Evolutionary conservation across 2,113 vertebrate species (phyloP).

Genomic region (Rhabdomys dilectus): DNA sequence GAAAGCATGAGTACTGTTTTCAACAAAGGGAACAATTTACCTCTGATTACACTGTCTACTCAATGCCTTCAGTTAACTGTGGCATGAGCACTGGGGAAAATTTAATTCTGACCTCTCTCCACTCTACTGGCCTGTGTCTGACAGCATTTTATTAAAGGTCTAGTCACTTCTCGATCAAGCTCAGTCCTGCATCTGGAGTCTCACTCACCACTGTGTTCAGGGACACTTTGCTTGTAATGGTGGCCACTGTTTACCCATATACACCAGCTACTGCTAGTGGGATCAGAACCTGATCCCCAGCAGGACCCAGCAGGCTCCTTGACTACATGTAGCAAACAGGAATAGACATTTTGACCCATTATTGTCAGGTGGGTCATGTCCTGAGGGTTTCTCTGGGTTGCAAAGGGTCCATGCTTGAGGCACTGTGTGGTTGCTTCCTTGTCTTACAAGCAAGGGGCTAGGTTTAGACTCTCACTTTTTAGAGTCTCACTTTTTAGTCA

Average conservation of each 20-base stretch:
- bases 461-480: not conserved
- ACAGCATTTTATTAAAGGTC: not conserved
- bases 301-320: not conserved
- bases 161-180: not conserved
- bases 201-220: not conserved
- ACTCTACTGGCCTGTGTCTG: not conserved
- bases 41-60: not conserved
- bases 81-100: not conserved
- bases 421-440: not conserved
- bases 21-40: not conserved
- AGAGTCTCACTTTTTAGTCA: not conserved
- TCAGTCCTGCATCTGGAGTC: not conserved
- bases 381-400: not conserved
- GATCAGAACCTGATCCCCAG: too few species aligned
- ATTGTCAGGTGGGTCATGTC: rapidly evolving
- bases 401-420: not conserved
- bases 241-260: not conserved
- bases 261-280: not conserved
- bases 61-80: not conserved
- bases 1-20: not conserved
- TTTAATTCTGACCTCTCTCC: not conserved
- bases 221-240: rapidly evolving
- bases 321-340: not conserved
- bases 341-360: too few species aligned
- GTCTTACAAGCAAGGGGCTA: not conserved